Percentiles rank a stretch among this genome's conserved stretches.
Conservation (phyloP, 1,140 invertebrate species). For the Adelges cooleyi region DNA sequence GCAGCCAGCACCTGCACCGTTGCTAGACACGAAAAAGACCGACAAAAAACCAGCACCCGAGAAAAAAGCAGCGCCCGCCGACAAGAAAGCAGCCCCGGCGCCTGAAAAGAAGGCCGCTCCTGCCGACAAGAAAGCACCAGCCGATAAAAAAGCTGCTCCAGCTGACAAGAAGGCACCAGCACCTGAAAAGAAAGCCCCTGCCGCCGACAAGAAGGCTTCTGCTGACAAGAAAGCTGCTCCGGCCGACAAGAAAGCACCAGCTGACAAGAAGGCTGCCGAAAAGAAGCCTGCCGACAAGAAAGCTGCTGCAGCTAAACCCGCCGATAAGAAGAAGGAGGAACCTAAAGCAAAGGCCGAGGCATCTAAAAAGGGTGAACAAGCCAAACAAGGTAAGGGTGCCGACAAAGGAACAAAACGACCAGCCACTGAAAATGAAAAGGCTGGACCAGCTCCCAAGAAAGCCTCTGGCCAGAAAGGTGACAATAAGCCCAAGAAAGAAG, state of each 20-base stretch:
- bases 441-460: constrained; percentile 39
- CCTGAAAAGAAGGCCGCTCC: constrained; percentile 14
- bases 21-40: constrained; percentile 6
- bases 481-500: constrained; percentile 13
- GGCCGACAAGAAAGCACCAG: neutral
- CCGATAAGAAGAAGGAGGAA: constrained; percentile 31
- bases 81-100: constrained; percentile 2
- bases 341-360: constrained; percentile 1
- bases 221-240: constrained; percentile 6
- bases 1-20: constrained; percentile 16
- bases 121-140: neutral
- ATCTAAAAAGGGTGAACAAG: constrained; percentile 19
- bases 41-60: constrained; percentile 1
- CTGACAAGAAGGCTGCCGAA: constrained; percentile 18
- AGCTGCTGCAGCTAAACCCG: constrained; percentile 29
- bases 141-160: constrained; percentile 14
- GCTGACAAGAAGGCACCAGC: neutral
- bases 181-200: constrained; percentile 29
- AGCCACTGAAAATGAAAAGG: constrained; percentile 36
- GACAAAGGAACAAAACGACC: constrained; percentile 38
- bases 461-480: constrained; percentile 33
- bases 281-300: constrained; percentile 13
- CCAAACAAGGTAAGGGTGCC: neutral
- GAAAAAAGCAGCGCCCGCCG: neutral
- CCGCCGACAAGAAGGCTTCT: constrained; percentile 31